Evolutionary conservation across 2,797 vertebrate species (phyloP), one percentile per base, ranked within the genome.

Genomic region (Enteromius treurensis): DNA sequence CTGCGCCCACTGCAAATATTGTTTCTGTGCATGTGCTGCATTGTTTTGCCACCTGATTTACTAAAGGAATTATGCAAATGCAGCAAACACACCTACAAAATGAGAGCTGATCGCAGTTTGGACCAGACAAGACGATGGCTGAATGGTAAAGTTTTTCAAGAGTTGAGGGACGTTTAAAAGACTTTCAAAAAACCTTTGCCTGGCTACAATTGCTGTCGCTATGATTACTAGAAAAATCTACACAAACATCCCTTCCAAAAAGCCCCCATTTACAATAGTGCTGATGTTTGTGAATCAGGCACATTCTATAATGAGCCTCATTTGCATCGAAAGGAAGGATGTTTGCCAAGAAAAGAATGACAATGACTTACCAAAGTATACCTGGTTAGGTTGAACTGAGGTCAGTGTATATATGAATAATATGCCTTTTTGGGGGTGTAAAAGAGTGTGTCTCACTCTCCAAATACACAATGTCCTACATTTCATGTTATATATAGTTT

Each of bases 41-140:
- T 78, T 78, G 42, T 78, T 29, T 78, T 49, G 26, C 58, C 58
- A 77, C 40, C 5, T 5, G 2, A 14, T 32, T 78, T 32, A 32
- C 73, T 76, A 19, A 65, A 64, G 42, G 23, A 78, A 65, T 78
- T 65, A 78, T 78, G 76, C 76, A 78, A 65, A 78, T 78, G 23
- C 23, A 26, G 65, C 26, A 34, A 78, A 49, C 76, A 65, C 58
- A 47, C 60, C 76, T 55, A 32, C 42, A 78, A 78, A 78, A 78
- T 47, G 32, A 47, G 23, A 19, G 10, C 42, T 34, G 76, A 47
- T 21, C 10, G 17, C 76, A 11, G 23, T 78, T 64, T 32, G 23
- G 10, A 15, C 76, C 0, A 1, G 60, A 78, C 42, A 13, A 47
- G 75, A 77, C 15, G 10, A 77, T 6, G 8, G n/a, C 55, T 45